These are phyloP conservation scores for Pithys albifrons DNA, from an alignment of 2,113 vertebrate species.

Conservation along the genomic window DNA sequence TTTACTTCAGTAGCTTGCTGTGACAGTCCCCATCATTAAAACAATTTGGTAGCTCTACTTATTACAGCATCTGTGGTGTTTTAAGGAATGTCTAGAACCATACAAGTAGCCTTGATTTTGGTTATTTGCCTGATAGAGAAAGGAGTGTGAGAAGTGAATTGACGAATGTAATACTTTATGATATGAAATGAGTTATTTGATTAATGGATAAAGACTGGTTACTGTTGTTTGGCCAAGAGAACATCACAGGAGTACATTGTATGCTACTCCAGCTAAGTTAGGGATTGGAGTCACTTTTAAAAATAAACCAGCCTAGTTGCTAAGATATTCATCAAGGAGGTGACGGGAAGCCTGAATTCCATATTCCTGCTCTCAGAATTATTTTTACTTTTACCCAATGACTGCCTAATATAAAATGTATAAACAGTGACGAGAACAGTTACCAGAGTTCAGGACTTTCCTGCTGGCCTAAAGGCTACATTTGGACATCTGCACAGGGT, in stretches of 20 bases:
- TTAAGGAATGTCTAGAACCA: not conserved
- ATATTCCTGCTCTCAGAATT: not conserved
- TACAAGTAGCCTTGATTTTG: not conserved
- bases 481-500: not conserved
- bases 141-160: not conserved
- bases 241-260: not conserved
- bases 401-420: not conserved
- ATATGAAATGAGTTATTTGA: not conserved
- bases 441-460: not conserved
- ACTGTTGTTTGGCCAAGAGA: not conserved
- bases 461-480: not conserved
- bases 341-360: not conserved
- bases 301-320: conserved; percentile 41
- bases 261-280: not conserved
- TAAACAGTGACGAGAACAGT: not conserved
- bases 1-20: not conserved
- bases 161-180: not conserved
- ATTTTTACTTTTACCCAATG: conserved; percentile 16
- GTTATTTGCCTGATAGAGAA: not conserved
- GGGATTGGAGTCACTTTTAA: not conserved
- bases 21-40: not conserved
- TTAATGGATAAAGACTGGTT: not conserved
- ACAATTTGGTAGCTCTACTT: not conserved
- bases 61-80: not conserved
- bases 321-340: conserved; percentile 45